Percentiles rank a stretch among this genome's conserved stretches.
These are phyloP conservation scores for Leiothrix lutea DNA, from an alignment of 2,113 vertebrate species.

Conservation along the genomic window DNA sequence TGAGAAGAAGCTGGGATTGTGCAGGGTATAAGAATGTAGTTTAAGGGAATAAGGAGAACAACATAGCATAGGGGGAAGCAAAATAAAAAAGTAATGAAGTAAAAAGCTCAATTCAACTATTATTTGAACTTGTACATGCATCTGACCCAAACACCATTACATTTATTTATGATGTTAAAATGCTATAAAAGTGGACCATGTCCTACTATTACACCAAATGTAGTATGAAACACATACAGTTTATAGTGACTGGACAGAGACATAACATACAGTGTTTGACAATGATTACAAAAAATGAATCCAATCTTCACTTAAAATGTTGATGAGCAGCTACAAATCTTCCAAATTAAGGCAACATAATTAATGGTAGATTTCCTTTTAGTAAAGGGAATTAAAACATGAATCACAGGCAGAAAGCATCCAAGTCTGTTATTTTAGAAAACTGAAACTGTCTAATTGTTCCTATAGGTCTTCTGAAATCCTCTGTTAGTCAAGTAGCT, in stretches of 20 bases:
- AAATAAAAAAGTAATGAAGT: neutral
- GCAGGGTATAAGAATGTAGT: neutral
- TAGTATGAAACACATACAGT: neutral
- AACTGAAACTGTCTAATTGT: neutral
- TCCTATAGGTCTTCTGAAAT: neutral
- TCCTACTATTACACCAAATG: rapidly evolving
- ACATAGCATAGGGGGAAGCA: neutral
- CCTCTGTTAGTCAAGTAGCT: neutral
- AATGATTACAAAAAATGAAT: neutral
- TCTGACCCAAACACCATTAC: neutral
- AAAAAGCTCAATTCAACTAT: neutral
- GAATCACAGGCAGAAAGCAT: neutral
- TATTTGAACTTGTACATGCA: neutral
- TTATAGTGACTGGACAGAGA: neutral
- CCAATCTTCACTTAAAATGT: neutral
- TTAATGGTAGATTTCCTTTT: neutral
- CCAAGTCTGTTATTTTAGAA: neutral
- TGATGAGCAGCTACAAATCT: neutral
- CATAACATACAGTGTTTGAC: neutral
- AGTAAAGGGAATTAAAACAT: neutral
- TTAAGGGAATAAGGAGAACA: neutral
- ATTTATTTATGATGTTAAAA: neutral
- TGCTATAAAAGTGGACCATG: neutral
- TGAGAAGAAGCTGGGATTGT: neutral
- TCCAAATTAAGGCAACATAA: neutral